Conservation (phyloP, 2,888 invertebrate genomes). For the Drosophila parthenogenetica region DNA sequence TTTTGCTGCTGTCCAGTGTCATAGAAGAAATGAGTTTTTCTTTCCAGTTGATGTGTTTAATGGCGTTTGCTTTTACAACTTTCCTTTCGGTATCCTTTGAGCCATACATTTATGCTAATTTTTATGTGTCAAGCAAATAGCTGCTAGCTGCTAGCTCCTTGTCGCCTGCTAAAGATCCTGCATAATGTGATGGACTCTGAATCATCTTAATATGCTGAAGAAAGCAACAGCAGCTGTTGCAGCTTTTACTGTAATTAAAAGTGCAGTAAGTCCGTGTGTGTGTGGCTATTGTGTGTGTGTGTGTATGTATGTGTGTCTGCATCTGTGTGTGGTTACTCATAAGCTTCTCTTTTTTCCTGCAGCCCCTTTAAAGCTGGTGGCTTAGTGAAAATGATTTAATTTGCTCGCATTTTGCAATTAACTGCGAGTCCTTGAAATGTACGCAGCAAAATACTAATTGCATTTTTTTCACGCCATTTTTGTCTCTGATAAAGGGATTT, state of each 20-base stretch:
- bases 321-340: slow-evolving; percentile 30
- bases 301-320: slow-evolving; percentile 24
- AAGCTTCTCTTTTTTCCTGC: slow-evolving; percentile 10
- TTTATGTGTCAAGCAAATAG: slow-evolving; percentile 59
- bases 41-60: slow-evolving; percentile 81
- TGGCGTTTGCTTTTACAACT: slow-evolving; percentile 81
- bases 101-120: slow-evolving; percentile 73
- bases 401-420: slow-evolving; percentile 74
- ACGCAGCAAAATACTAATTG: slow-evolving; percentile 72
- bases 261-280: slow-evolving; percentile 63
- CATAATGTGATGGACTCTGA: slow-evolving; percentile 22
- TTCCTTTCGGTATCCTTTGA: slow-evolving; percentile 39
- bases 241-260: slow-evolving; percentile 84
- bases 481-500: slow-evolving; percentile 60
- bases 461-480: slow-evolving; percentile 74
- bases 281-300: slow-evolving; percentile 20
- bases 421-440: slow-evolving; percentile 69
- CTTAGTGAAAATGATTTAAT: slow-evolving; percentile 67
- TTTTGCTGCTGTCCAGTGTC: slow-evolving; percentile 40
- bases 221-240: slow-evolving; percentile 44
- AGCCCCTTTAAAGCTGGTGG: slow-evolving; percentile 30
- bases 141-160: slow-evolving; percentile 30
- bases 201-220: slow-evolving; percentile 28
- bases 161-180: slow-evolving; percentile 15
- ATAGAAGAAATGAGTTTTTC: slow-evolving; percentile 76